These are phyloP conservation scores for Pithys albifrons DNA, from an alignment of 2,113 vertebrate genomes.

Conservation along the genomic window DNA sequence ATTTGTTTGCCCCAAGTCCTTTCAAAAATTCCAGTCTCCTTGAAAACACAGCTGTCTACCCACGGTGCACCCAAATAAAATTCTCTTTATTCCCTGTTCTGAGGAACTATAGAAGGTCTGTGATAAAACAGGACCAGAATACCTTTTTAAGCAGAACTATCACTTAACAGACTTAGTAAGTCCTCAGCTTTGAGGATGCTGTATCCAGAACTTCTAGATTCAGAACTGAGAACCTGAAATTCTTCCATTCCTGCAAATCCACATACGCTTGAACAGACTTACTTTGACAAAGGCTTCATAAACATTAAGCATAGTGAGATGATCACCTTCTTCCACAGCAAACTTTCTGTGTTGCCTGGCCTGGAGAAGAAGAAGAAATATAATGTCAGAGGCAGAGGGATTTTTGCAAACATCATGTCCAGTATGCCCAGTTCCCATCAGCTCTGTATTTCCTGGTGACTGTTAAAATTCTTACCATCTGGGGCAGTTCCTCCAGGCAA, in stretches of 20 bases:
- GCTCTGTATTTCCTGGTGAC: background rate
- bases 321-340: slow-evolving; percentile 96
- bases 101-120: background rate
- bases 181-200: background rate
- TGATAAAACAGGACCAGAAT: background rate
- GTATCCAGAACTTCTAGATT: background rate
- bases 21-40: background rate
- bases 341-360: slow-evolving; percentile 92
- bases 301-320: slow-evolving; percentile 97
- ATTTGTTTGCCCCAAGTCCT: background rate
- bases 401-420: background rate
- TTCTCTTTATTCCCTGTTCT: background rate
- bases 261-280: slow-evolving; percentile 7
- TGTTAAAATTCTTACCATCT: background rate
- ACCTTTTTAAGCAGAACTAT: background rate
- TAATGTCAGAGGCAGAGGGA: background rate
- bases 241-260: background rate
- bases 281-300: slow-evolving; percentile 98
- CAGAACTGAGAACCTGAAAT: background rate
- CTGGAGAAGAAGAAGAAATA: slow-evolving; percentile 68
- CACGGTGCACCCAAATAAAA: background rate
- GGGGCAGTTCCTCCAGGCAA: background rate
- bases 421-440: background rate
- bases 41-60: background rate
- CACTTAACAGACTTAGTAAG: background rate